phyloP scores from a whole-genome alignment of 2,888 invertebrate genomes.

The Anagyrus pseudococci region DNA sequence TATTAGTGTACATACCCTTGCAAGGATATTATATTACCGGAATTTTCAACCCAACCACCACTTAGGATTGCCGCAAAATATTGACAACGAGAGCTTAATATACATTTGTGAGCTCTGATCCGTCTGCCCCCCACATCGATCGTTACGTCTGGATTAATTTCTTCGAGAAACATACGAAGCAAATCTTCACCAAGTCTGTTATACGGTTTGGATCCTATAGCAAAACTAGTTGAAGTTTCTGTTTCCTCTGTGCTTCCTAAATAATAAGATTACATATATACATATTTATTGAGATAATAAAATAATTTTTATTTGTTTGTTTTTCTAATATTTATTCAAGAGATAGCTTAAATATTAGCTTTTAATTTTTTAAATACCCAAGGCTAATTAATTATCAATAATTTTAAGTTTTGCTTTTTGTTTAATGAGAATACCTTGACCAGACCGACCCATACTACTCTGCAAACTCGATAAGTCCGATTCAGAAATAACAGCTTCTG shows the following conservation, averaged over 20 bases:
- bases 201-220: conserved; percentile 52
- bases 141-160: conserved; percentile 87
- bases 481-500: conserved; percentile 59
- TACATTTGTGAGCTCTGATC: conserved; percentile 90
- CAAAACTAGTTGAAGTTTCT: conserved; percentile 61
- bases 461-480: conserved; percentile 65
- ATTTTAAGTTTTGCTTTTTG: not conserved
- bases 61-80: conserved; percentile 92
- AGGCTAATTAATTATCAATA: not conserved
- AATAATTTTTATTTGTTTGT: no score
- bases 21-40: conserved; percentile 82
- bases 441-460: conserved; percentile 64
- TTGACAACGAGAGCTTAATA: conserved; percentile 88
- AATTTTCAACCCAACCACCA: conserved; percentile 82
- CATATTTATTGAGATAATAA: not conserved
- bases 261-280: conserved; percentile 3
- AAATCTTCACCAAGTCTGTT: conserved; percentile 82
- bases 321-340: no score
- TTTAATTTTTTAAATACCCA: no score
- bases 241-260: conserved; percentile 62
- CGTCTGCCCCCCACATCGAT: conserved; percentile 83
- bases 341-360: no score
- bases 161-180: conserved; percentile 88
- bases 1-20: conserved; percentile 74
- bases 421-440: conserved; percentile 50